Percentiles rank a stretch among this genome's conserved stretches.
These are phyloP conservation scores for Nineta flava DNA, from an alignment of 2,888 invertebrate species.

Conservation along the genomic window DNA sequence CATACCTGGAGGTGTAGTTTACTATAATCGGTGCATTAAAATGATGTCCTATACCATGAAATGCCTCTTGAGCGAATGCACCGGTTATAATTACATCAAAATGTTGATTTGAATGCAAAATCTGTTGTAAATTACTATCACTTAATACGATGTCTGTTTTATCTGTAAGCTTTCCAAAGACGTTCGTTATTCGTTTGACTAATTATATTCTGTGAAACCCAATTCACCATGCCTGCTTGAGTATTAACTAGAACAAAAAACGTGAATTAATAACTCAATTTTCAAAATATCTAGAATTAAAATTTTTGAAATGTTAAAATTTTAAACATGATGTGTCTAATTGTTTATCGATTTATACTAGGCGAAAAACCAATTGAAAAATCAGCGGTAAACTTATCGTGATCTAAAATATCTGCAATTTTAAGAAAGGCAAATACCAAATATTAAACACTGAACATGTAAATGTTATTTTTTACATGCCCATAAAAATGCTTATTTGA, in stretches of 20 bases:
- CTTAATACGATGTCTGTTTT: constrained; percentile 11
- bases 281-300: no score
- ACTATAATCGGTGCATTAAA: constrained; percentile 16
- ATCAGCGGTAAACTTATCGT: no score
- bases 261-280: no score
- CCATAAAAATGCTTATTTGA: no score
- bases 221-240: constrained; percentile 18
- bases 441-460: no score
- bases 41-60: constrained; percentile 14
- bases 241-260: constrained; percentile 18
- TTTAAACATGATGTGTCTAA: no score
- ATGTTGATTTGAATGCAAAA: constrained; percentile 16
- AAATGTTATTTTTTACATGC: no score
- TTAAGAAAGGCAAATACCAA: no score
- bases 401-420: no score
- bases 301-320: no score
- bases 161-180: constrained; percentile 6
- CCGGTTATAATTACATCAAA: constrained; percentile 21
- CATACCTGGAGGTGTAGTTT: constrained; percentile 12
- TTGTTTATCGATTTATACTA: no score
- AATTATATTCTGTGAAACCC: constrained; percentile 19
- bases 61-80: constrained; percentile 18
- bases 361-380: no score
- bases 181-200: constrained; percentile 20
- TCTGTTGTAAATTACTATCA: constrained; percentile 15